Evolutionary conservation across 2,888 invertebrate genomes (phyloP), one percentile per base, ranked within the genome.

Genomic region (Stictocephala bisonia): DNA sequence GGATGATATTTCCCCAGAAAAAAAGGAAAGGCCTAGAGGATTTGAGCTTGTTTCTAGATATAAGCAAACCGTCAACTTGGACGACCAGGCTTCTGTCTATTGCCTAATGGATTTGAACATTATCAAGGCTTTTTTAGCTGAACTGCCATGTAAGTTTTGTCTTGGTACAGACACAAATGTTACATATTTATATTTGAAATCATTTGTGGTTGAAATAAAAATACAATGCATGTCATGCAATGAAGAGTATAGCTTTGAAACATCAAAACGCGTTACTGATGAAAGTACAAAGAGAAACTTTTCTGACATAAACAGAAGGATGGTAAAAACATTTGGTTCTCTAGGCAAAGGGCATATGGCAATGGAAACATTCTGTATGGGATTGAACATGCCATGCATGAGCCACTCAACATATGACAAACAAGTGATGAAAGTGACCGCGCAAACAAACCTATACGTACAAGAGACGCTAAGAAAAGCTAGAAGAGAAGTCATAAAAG

Each of bases 301-400:
- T 29, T 60, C 35, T 27, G 27, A 40, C 26, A 72, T 26, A 69
- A 15, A 29, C 24, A 58, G 18, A 31, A 74, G 74, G 66, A 48
- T 71, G 20, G 50, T 48, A 72, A 67, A 60, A 67, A 72, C 66
- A 72, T 72, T 74, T 74, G 58, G 67, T 74, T 72, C 74, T 67
- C 56, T 71, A 74, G 72, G 72, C 72, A 74, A 74, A 74, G 74
- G 68, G 56, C 74, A 71, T 67, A 72, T 72, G 74, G 72, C 72
- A 67, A 74, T 72, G 72, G 72, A 72, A 72, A 72, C 74, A 60
- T 60, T 60, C 35, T 60, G 60, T 31, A 60, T 60, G 60, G 60
- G 31, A 60, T 20, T 60, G 35, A 60, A 31, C 35, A 31, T 60
- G 31, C 60, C 60, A 60, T 60, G 31, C 31, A 60, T 60, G 29